Evolutionary conservation across 2,113 vertebrate genomes (phyloP), one percentile per base, ranked within the genome.

Genomic region (Engraulis encrasicolus): DNA sequence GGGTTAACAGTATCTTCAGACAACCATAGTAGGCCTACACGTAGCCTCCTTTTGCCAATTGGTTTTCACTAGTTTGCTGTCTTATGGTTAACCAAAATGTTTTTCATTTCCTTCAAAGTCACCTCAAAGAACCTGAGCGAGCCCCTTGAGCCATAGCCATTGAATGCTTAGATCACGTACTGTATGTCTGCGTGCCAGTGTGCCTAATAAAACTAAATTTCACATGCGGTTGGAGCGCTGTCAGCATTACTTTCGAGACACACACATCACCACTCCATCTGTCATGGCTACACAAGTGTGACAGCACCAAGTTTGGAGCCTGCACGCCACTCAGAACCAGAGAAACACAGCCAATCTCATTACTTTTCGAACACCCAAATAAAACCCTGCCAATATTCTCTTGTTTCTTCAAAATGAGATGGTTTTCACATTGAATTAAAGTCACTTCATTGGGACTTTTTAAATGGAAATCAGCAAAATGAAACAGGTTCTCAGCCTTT

Each of bases 281-380:
- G 58, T 66, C 23, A 66, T 23, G 58, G n/a, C n/a, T 31, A 11
- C 58, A 66, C 58, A 27, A 66, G 58, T 66, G 58, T 66, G 58
- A 66, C 58, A 11, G 31, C 58, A 66, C n/a, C n/a, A 27, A 66
- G 58, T 66, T 31, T 66, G 58, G 20, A 66, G 58, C 58, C 58
- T 27, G 58, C 14, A 23, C 23, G 2, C 27, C 23, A 66, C 58
- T 14, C 23, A 66, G 12, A 27, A 27, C 58, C 58, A 31, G 58
- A 14, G 58, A 66, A 66, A 66, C 27, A 31, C 58, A 66, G 58
- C 23, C 58, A 66, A 66, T 66, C 58, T 31, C 58, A 66, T 66
- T 31, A 66, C 58, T 66, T 66, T 66, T 66, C 31, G 20, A 31
- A 66, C 52, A 58, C 52, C 18, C 19, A 58, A 58, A 20, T 54